Percentiles rank a stretch among this genome's conserved stretches.
These are phyloP conservation scores for Pararge aegeria DNA, from an alignment of 1,140 invertebrate species.

Conservation along the genomic window DNA sequence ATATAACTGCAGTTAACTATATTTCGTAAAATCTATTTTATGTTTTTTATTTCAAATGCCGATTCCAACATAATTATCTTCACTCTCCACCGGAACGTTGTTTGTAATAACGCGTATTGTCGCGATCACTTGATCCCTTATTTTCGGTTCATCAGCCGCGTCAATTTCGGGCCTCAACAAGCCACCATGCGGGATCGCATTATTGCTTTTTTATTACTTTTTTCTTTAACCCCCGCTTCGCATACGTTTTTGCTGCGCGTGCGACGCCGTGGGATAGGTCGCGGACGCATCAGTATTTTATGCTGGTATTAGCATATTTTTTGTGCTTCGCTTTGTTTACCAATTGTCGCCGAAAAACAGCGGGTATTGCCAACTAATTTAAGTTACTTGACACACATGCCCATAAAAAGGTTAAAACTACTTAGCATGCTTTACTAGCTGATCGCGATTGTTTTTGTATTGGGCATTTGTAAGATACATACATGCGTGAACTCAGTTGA, in stretches of 20 bases:
- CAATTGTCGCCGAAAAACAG: slow-evolving; percentile 52
- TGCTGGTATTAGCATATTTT: slow-evolving; percentile 77
- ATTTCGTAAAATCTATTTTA: no score
- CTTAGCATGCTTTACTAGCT: no score
- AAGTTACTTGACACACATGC: slow-evolving; percentile 21
- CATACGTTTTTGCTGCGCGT: slow-evolving; percentile 68
- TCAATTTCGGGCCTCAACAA: slow-evolving; percentile 74
- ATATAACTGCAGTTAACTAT: no score
- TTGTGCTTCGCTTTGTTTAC: slow-evolving; percentile 47
- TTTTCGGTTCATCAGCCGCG: slow-evolving; percentile 68
- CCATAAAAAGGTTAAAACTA: not conserved
- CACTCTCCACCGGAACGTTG: not conserved
- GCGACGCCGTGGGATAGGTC: slow-evolving; percentile 71
- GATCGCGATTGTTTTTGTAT: no score
- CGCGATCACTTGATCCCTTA: slow-evolving; percentile 53
- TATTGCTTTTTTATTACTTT: slow-evolving; percentile 79
- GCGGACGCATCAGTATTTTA: slow-evolving; percentile 53
- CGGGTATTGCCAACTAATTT: slow-evolving; percentile 42
- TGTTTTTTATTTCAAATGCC: not conserved
- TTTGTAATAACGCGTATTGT: slow-evolving; percentile 26
- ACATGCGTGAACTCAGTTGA: no score
- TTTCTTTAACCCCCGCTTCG: slow-evolving; percentile 68
- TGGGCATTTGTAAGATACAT: no score
- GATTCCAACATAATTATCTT: not conserved
- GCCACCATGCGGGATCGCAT: slow-evolving; percentile 75